A percentile compares a stretch with the other conserved stretches of the same genome.
These are phyloP conservation scores for Grammomys dolichurus DNA, from an alignment of 2,113 vertebrate species.

Conservation along the genomic window DNA sequence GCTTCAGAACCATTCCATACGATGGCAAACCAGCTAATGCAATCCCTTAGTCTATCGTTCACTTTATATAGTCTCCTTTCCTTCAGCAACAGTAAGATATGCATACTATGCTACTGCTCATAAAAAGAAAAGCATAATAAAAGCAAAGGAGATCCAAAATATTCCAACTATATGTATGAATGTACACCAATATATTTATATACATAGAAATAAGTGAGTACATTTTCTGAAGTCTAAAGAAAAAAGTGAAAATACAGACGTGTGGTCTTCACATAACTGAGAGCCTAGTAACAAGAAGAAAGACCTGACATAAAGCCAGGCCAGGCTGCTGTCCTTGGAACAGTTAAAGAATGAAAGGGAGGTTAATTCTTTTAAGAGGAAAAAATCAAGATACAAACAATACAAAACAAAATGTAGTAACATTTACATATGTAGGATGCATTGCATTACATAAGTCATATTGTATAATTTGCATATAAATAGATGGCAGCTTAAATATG, in stretches of 20 bases:
- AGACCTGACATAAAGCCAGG: neutral
- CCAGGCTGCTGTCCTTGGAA: neutral
- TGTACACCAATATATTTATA: neutral
- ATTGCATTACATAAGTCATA: neutral
- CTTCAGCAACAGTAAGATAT: neutral
- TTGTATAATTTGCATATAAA: neutral
- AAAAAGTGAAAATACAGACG: neutral
- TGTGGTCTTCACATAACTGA: neutral
- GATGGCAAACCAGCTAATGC: neutral
- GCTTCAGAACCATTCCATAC: neutral
- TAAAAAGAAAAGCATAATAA: neutral
- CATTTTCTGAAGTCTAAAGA: neutral
- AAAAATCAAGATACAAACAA: neutral
- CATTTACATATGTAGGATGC: neutral
- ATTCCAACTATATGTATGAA: neutral
- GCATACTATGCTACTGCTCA: neutral
- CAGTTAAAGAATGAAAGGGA: neutral
- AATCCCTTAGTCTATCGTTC: neutral
- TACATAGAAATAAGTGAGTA: neutral
- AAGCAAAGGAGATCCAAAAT: neutral
- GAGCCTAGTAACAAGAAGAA: neutral
- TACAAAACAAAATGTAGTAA: neutral
- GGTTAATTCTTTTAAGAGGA: neutral
- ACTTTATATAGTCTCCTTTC: neutral
- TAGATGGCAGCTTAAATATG: neutral